Evolutionary conservation across 1,140 invertebrate species (phyloP).

Genomic region (Brachionus koreanus): DNA sequence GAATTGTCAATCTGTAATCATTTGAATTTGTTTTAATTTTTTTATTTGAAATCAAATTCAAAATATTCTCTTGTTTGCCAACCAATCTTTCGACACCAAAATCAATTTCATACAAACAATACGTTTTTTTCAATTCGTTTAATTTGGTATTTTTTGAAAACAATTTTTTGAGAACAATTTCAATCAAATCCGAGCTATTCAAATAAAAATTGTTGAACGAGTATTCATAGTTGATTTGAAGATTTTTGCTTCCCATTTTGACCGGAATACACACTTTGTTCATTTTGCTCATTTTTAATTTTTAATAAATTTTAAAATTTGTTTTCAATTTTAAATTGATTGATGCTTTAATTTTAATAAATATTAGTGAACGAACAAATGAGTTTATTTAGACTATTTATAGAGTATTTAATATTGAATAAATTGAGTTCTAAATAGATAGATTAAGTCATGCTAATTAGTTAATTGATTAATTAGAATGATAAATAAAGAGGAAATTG

Average conservation of each 20-base stretch:
- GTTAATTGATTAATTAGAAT: conserved; percentile 17
- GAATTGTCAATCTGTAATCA: neutral
- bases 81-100: conserved; percentile 11
- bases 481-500: conserved; percentile 14
- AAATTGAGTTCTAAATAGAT: neutral
- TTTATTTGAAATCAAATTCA: neutral
- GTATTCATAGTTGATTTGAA: neutral
- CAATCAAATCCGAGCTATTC: neutral
- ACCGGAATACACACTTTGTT: neutral
- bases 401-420: neutral
- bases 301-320: neutral
- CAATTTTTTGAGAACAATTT: neutral
- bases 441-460: neutral
- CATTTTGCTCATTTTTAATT: neutral
- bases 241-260: conserved; percentile 1
- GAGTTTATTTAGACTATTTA: too few relatives aligned
- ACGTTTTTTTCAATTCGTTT: neutral
- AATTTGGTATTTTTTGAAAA: neutral
- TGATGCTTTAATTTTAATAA: too few relatives aligned
- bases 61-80: conserved; percentile 10
- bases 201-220: neutral
- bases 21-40: neutral
- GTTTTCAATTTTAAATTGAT: too few relatives aligned
- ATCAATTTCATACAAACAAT: neutral
- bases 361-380: too few relatives aligned